Conservation (phyloP, 2,113 vertebrate genomes). For the Erythrolamprus reginae region DNA sequence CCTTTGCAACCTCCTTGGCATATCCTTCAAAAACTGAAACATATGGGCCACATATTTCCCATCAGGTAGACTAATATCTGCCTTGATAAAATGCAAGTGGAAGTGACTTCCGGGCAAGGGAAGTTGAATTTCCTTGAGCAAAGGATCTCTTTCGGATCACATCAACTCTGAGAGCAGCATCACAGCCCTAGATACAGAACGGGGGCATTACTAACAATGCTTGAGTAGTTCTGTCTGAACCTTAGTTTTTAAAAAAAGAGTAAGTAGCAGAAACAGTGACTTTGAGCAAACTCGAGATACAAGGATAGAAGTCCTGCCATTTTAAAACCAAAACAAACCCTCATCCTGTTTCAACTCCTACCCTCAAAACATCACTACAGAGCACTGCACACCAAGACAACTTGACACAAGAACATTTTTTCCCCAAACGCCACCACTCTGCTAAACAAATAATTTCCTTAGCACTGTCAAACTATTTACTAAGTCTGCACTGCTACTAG, state of each 20-base stretch:
- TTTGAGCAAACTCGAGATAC: neutral
- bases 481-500: too few relatives aligned
- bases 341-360: too few relatives aligned
- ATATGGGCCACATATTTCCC: slow-evolving; percentile 4
- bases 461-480: too few relatives aligned
- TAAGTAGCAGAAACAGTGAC: neutral
- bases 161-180: neutral
- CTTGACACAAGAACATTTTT: too few relatives aligned
- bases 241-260: neutral
- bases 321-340: neutral
- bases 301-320: neutral
- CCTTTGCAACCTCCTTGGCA: neutral
- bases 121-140: neutral
- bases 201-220: too few relatives aligned
- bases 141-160: slow-evolving; percentile 24
- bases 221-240: neutral
- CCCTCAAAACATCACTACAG: too few relatives aligned
- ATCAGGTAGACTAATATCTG: neutral
- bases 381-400: too few relatives aligned
- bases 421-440: too few relatives aligned
- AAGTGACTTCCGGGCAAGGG: neutral
- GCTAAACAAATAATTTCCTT: too few relatives aligned
- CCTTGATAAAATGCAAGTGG: slow-evolving; percentile 10
- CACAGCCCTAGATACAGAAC: neutral
- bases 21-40: neutral